A percentile compares a stretch with the other conserved stretches of the same genome.
Evolutionary conservation across 2,888 invertebrate species (phyloP).

Genomic region (Yponomeuta malinellus): DNA sequence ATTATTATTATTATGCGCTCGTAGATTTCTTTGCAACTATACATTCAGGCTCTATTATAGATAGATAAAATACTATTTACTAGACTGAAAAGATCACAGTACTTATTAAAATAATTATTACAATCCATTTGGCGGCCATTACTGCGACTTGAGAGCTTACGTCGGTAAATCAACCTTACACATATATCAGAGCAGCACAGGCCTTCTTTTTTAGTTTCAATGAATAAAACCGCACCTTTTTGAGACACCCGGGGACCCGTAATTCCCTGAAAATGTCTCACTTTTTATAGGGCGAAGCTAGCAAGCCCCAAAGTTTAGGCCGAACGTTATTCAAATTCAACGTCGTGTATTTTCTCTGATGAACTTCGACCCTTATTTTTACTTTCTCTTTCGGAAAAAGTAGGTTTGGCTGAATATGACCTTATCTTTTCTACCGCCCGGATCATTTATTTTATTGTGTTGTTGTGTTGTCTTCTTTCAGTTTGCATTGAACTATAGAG

Average conservation of each 20-base stretch:
- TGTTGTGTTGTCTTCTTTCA: too few relatives aligned
- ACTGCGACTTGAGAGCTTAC: too few relatives aligned
- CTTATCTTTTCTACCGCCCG: not conserved
- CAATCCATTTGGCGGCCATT: too few relatives aligned
- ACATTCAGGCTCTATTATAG: too few relatives aligned
- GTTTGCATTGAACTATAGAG: too few relatives aligned
- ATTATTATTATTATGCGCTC: too few relatives aligned
- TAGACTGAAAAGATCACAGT: too few relatives aligned
- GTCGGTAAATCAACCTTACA: not conserved
- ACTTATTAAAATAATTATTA: too few relatives aligned
- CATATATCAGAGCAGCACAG: not conserved
- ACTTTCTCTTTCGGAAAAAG: not conserved
- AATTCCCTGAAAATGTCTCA: not conserved
- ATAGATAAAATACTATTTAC: too few relatives aligned
- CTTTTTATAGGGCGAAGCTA: not conserved
- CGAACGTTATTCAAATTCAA: slow-evolving; percentile 11
- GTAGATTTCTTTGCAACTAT: too few relatives aligned
- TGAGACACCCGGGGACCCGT: not conserved
- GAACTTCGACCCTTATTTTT: slow-evolving; percentile 3
- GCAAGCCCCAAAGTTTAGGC: not conserved
- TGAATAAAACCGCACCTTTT: not conserved
- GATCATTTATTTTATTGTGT: too few relatives aligned
- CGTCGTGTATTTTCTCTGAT: not conserved
- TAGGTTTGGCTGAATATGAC: not conserved
- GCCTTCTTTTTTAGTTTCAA: not conserved